Percentiles rank a stretch among this genome's conserved stretches.
Conservation (phyloP, 2,797 vertebrate genomes). For the Artibeus jamaicensis region DNA sequence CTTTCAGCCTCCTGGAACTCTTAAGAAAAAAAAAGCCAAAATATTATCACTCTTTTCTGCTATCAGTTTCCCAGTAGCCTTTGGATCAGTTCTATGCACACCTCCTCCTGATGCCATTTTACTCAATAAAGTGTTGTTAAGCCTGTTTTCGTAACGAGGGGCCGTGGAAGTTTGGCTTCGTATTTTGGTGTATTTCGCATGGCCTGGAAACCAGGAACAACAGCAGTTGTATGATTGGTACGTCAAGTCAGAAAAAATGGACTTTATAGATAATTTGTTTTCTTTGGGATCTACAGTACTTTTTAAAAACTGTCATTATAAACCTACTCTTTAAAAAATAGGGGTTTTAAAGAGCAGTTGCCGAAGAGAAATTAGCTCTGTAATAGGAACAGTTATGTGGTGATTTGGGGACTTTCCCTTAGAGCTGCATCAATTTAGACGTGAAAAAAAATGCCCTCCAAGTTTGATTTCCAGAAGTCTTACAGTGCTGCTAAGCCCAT, state of each 20-base stretch:
- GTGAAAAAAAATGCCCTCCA: not conserved
- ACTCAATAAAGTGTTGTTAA: slow-evolving; percentile 47
- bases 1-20: slow-evolving; percentile 59
- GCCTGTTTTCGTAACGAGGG: slow-evolving; percentile 49
- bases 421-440: not conserved
- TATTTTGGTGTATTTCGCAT: slow-evolving; percentile 59
- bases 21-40: slow-evolving; percentile 54
- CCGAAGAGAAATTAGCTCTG: slow-evolving; percentile 74
- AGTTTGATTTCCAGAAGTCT: slow-evolving; percentile 4
- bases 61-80: slow-evolving; percentile 70
- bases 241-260: slow-evolving; percentile 56
- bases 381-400: slow-evolving; percentile 58
- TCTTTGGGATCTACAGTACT: slow-evolving; percentile 51
- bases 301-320: slow-evolving; percentile 59
- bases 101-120: slow-evolving; percentile 71
- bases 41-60: slow-evolving; percentile 65
- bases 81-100: slow-evolving; percentile 66
- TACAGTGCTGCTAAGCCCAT: not conserved
- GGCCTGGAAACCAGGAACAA: slow-evolving; percentile 73
- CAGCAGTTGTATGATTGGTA: slow-evolving; percentile 50
- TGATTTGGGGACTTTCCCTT: not conserved
- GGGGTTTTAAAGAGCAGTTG: slow-evolving; percentile 70
- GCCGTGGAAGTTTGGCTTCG: slow-evolving; percentile 51
- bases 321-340: slow-evolving; percentile 56
- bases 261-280: slow-evolving; percentile 63